Conservation (phyloP, 2,888 invertebrate species). For the Tetragnatha montana region DNA sequence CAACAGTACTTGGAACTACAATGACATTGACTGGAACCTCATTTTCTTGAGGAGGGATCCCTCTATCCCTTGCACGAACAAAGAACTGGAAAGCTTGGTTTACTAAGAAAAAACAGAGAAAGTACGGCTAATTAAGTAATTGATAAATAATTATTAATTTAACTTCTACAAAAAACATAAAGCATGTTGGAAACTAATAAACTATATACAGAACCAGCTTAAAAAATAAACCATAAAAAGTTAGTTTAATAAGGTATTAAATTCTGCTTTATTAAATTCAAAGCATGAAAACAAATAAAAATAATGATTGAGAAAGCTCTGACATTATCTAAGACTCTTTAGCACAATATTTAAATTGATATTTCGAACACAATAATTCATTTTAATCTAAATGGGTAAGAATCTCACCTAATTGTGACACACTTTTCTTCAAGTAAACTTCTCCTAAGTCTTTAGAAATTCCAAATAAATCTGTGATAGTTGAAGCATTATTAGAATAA, state of each 20-base stretch:
- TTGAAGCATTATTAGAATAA: constrained; percentile 80
- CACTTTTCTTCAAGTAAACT: constrained; percentile 79
- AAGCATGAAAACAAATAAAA: too few relatives aligned
- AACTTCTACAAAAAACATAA: too few relatives aligned
- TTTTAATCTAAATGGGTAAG: constrained; percentile 30
- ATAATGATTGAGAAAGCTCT: too few relatives aligned
- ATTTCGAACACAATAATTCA: background rate
- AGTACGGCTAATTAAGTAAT: background rate
- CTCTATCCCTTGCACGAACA: constrained; percentile 90
- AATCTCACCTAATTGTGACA: constrained; percentile 56
- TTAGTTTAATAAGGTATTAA: background rate
- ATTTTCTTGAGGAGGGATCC: constrained; percentile 81
- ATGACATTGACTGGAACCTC: constrained; percentile 86
- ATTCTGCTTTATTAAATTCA: too few relatives aligned
- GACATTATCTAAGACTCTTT: too few relatives aligned
- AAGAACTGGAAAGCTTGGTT: constrained; percentile 90
- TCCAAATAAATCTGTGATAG: constrained; percentile 82
- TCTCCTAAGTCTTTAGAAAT: constrained; percentile 86
- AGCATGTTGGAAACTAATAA: too few relatives aligned
- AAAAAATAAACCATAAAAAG: too few relatives aligned
- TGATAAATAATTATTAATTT: background rate
- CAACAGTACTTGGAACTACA: constrained; percentile 85
- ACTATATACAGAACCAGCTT: too few relatives aligned
- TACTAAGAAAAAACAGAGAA: constrained; percentile 78
- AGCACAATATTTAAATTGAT: too few relatives aligned